phyloP scores from a whole-genome alignment of 2,888 invertebrate genomes.

The Drosophila paramelanica region DNA sequence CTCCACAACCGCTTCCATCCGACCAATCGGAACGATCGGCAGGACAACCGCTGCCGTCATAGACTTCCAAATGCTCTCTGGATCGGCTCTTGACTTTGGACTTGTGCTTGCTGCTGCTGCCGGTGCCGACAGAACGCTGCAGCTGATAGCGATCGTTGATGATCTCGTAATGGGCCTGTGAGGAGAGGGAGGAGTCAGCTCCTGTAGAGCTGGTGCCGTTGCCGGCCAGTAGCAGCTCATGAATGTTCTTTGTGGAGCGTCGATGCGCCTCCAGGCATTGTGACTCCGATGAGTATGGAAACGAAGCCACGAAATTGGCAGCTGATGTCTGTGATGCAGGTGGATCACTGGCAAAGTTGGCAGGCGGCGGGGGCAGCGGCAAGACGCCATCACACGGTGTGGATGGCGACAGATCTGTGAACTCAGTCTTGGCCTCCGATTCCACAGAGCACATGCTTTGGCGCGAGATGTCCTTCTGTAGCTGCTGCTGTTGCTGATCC shows the following conservation, averaged over 20 bases:
- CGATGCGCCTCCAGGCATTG: conserved; percentile 85
- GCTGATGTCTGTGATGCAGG: conserved; percentile 36
- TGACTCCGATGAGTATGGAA: conserved; percentile 85
- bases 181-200: conserved; percentile 85
- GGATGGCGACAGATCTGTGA: conserved; percentile 84
- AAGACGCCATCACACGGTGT: conserved; percentile 81
- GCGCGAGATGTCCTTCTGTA: conserved; percentile 83
- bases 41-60: conserved; percentile 64
- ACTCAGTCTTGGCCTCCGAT: conserved; percentile 85
- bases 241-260: conserved; percentile 84
- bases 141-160: conserved; percentile 81
- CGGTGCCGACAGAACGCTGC: conserved; percentile 45
- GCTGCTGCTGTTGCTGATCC: conserved; percentile 72
- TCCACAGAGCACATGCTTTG: conserved; percentile 85
- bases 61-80: conserved; percentile 72
- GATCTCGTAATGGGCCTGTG: conserved; percentile 86
- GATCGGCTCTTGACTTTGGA: conserved; percentile 61
- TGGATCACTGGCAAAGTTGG: conserved; percentile 70
- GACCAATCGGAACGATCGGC: conserved; percentile 82
- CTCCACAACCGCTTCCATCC: conserved; percentile 64
- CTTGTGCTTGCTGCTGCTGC: conserved; percentile 56
- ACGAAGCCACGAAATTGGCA: conserved; percentile 83
- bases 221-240: conserved; percentile 85
- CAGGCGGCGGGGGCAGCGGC: conserved; percentile 65
- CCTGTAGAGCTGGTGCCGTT: conserved; percentile 17